Percentiles rank a stretch among this genome's conserved stretches.
Evolutionary conservation across 2,113 vertebrate species (phyloP).

Genomic region (Bambusicola thoracicus): DNA sequence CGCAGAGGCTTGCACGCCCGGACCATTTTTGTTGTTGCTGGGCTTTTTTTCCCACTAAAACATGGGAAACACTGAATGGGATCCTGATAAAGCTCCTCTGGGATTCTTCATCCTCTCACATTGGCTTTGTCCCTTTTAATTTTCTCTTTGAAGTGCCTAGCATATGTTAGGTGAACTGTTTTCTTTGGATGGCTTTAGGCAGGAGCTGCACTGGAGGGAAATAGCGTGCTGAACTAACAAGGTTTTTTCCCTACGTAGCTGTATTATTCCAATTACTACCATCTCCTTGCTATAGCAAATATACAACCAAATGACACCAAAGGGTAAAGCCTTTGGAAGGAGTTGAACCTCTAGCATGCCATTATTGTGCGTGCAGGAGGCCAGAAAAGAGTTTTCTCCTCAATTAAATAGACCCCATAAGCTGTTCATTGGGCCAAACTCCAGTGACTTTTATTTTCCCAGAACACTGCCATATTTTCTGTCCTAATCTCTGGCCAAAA

Average conservation of each 20-base stretch:
- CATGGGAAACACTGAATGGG: conserved; percentile 38
- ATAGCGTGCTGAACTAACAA: background rate
- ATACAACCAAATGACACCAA: background rate
- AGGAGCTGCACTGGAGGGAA: background rate
- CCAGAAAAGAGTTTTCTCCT: background rate
- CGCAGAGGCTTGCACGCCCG: conserved; percentile 43
- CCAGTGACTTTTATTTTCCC: background rate
- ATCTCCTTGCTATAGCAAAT: background rate
- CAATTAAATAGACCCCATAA: background rate
- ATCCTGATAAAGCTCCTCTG: conserved; percentile 64
- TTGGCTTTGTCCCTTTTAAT: conserved; percentile 20
- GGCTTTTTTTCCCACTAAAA: background rate
- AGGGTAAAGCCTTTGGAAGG: background rate
- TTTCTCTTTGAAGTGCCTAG: conserved; percentile 61
- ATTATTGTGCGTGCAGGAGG: background rate
- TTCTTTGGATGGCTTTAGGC: conserved; percentile 8
- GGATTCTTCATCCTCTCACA: background rate
- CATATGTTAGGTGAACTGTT: background rate
- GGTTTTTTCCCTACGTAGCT: background rate
- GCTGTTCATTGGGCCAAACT: background rate
- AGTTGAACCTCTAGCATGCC: background rate
- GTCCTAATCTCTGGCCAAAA: background rate
- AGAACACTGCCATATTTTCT: background rate
- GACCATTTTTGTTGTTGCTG: conserved; percentile 41
- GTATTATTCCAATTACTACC: background rate